Evolutionary conservation across 2,797 vertebrate species (phyloP), one percentile per base, ranked within the genome.

Genomic region (Rhynchotus rufescens): DNA sequence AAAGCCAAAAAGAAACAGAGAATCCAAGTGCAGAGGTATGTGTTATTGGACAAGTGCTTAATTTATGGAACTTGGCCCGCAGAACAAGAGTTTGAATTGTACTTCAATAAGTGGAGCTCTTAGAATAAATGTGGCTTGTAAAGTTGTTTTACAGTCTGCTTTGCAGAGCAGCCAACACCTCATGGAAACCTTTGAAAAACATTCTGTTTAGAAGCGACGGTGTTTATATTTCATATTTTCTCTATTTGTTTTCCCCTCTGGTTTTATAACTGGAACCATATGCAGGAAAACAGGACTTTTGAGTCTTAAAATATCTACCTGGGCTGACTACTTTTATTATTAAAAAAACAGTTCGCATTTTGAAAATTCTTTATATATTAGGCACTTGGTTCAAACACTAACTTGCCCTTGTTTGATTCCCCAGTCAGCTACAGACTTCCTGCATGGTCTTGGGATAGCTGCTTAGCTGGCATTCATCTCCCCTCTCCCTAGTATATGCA

Each of bases 1-100:
- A 94, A 87, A 95, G 94, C 90, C 96, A 96, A 86, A 95, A 90
- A 85, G 69, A 44, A 60, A 85, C 71, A 88, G 66, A 80, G 59
- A 15, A 89, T 93, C 96, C 97, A 96, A 94, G 92, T 45, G 52
- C 94, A 97, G 94, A 96, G 96, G 97, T 97, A 97, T 96, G 96
- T 96, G 96, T 97, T 97, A 96, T 97, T 97, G 96, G 97, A 97
- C 96, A 95, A 93, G 75, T 89, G 89, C 96, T 97, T 97, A 96
- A 97, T 97, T 95, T 96, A 95, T 96, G 89, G 73, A 93, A 91
- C 89, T 95, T 98, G 97, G 97, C 96, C 22, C 12, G 69, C 93
- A 75, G 92, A 94, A 94, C 90, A 96, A 73, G 95, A 89, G 93
- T 93, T 96, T 96, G 96, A 95, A 97, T 95, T 64, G n/a, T 94